A percentile compares a stretch with the other conserved stretches of the same genome.
Conservation (phyloP, 1,140 invertebrate genomes). For the Ips nitidus region DNA sequence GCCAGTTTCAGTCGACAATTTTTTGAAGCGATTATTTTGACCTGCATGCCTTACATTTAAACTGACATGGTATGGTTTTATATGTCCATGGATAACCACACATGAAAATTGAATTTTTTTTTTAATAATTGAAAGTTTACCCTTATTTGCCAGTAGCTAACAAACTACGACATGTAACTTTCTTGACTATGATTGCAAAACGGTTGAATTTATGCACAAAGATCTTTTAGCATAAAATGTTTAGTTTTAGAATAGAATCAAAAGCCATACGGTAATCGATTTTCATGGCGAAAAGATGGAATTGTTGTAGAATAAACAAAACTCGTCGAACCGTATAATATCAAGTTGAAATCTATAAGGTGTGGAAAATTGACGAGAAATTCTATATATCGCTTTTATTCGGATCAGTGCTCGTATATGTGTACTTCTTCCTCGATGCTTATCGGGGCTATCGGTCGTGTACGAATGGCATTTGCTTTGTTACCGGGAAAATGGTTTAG, state of each 20-base stretch:
- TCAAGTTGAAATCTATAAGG: constrained; percentile 27
- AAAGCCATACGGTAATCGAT: constrained; percentile 27
- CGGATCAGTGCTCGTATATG: constrained; percentile 18
- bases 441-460: neutral
- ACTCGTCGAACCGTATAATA: constrained; percentile 25
- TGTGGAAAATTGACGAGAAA: constrained; percentile 27
- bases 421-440: constrained; percentile 13
- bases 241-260: neutral
- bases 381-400: constrained; percentile 23
- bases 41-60: no score
- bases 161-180: no score
- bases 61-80: no score
- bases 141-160: no score
- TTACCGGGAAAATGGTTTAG: neutral
- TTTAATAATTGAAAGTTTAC: no score
- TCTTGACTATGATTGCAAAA: neutral
- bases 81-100: no score
- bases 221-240: no score
- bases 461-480: neutral
- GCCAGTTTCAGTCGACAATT: no score
- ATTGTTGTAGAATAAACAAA: constrained; percentile 32
- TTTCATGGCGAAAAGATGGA: constrained; percentile 15
- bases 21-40: no score
- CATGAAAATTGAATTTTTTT: no score
- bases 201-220: neutral